A percentile compares a stretch with the other conserved stretches of the same genome.
phyloP scores from a whole-genome alignment of 1,140 invertebrate genomes.

The Anastrepha obliqua region DNA sequence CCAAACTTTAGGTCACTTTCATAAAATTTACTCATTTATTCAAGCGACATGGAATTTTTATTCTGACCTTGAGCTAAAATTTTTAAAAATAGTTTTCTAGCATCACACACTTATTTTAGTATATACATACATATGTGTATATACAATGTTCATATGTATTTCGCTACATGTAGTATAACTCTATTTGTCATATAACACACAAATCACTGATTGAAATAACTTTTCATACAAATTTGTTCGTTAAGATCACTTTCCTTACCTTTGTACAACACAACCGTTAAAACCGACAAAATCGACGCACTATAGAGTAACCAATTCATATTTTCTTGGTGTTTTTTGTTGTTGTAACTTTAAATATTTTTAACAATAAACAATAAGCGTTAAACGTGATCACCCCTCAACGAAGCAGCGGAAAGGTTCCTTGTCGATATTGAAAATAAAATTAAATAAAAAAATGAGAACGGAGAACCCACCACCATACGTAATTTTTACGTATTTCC shows the following conservation, averaged over 20 bases:
- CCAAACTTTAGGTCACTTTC: background rate
- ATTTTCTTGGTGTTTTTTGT: background rate
- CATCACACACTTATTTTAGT: background rate
- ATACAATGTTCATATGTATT: background rate
- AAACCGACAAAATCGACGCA: conserved; percentile 6
- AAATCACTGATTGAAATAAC: background rate
- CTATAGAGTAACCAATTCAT: conserved; percentile 24
- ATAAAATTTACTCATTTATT: background rate
- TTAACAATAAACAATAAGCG: background rate
- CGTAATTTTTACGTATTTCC: conserved; percentile 46
- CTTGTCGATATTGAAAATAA: background rate
- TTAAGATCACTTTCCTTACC: conserved; percentile 15
- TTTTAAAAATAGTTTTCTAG: conserved; percentile 52
- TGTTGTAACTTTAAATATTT: background rate
- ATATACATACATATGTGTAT: background rate
- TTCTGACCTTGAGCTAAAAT: conserved; percentile 32
- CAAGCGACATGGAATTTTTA: conserved; percentile 32
- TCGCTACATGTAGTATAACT: background rate
- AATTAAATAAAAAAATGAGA: conserved; percentile 14
- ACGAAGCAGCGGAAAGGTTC: background rate
- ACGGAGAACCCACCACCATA: conserved; percentile 48
- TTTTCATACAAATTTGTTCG: background rate
- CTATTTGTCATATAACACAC: background rate
- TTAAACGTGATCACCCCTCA: background rate
- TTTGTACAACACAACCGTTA: conserved; percentile 17